A percentile compares a stretch with the other conserved stretches of the same genome.
Conservation (phyloP, 2,113 vertebrate genomes). For the Ursus arctos region DNA sequence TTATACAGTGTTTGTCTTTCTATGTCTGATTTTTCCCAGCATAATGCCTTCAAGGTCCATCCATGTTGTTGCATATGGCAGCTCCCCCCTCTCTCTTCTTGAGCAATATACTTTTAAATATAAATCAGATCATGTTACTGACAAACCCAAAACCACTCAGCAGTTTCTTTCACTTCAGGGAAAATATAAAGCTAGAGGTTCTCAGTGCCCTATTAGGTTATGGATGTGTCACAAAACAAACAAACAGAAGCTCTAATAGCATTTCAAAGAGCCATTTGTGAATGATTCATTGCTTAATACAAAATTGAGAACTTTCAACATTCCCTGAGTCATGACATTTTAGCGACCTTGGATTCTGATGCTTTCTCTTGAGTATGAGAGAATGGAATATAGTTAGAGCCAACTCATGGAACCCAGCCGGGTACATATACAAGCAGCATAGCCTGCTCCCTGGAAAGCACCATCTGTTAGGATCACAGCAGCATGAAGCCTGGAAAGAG, state of each 20-base stretch:
- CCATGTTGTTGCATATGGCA: not conserved
- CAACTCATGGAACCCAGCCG: not conserved
- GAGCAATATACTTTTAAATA: not conserved
- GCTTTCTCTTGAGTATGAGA: not conserved
- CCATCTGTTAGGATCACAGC: not conserved
- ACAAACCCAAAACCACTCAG: not conserved
- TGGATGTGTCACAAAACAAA: not conserved
- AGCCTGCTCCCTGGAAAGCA: not conserved
- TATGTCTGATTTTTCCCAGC: not conserved
- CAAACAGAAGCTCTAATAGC: not conserved
- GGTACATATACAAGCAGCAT: too few relatives aligned
- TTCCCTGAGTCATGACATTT: not conserved
- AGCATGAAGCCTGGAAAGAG: not conserved
- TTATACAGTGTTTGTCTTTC: not conserved
- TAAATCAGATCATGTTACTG: not conserved
- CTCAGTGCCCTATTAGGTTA: not conserved
- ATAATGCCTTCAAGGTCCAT: not conserved
- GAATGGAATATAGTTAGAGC: not conserved
- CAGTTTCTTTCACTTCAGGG: not conserved
- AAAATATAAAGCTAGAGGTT: not conserved
- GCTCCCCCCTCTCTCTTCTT: not conserved
- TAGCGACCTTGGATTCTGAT: not conserved
- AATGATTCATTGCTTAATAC: not conserved
- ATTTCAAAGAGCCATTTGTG: not conserved
- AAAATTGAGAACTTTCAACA: not conserved